Evolutionary conservation across 2,113 vertebrate species (phyloP), one percentile per base, ranked within the genome.

Genomic region (Ovibos moschatus): DNA sequence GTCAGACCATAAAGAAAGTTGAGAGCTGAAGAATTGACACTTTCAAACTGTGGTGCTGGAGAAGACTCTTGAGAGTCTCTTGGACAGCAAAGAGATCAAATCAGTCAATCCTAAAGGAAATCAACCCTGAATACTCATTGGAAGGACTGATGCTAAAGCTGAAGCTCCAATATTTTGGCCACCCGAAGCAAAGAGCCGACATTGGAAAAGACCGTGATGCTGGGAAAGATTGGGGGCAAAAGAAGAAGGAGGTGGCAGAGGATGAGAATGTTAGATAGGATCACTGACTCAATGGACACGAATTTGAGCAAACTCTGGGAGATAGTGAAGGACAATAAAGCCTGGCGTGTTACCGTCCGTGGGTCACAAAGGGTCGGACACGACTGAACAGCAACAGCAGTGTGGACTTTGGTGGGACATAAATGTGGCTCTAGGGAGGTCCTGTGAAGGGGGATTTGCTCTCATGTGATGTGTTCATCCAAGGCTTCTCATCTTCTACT

Each of bases 341-440:
- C 10, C 67, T 71, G 8, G 67, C 5, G 0, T 71, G 67, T 40
- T 71, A 40, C 19, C 1, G 0, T 71, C 19, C 67, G 1, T 23
- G n/a, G 67, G 5, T 71, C n/a, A 71, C n/a, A 40, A 36, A 71
- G n/a, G 11, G n/a, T 40, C 1, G 1, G 9, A 71, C n/a, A 40
- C 0, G 0, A 40, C n/a, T 40, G n/a, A 12, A 40, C n/a, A 71
- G 9, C 67, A 71, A 40, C n/a, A 40, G n/a, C n/a, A 40, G 5
- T 21, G 10, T 8, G 81, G 27, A 71, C 33, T 76, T 50, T 11
- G 33, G 23, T 12, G 17, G 36, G 23, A 45, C 47, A 21, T 6
- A n/a, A 28, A 71, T 40, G 67, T 23, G 67, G 67, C 19, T 60
- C 15, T 76, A 1, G 36, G 25, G 45, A 67, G 12, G 3, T 36